A percentile compares a stretch with the other conserved stretches of the same genome.
Evolutionary conservation across 2,797 vertebrate species (phyloP).

Genomic region (Galago senegalensis): DNA sequence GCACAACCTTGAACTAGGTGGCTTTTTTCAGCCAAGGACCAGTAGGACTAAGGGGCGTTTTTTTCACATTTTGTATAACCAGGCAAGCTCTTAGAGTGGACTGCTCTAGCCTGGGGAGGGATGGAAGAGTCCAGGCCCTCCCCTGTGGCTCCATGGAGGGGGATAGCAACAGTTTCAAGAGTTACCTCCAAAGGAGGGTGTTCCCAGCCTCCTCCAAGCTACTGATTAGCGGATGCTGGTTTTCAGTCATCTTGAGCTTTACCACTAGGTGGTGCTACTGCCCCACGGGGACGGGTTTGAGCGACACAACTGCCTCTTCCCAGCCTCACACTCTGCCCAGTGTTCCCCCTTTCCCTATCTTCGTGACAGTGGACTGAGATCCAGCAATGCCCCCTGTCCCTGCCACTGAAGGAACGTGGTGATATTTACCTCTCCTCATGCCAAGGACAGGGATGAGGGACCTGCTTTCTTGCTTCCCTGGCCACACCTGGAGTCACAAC

Average conservation of each 20-base stretch:
- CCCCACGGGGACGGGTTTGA: background rate
- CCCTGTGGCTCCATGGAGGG: background rate
- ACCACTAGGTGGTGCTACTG: constrained; percentile 76
- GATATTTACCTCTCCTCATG: background rate
- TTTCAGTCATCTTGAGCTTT: background rate
- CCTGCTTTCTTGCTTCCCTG: background rate
- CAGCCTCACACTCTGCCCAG: rapidly evolving
- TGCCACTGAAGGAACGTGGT: background rate
- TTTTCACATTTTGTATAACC: background rate
- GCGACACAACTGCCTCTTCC: background rate
- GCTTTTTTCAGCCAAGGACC: background rate
- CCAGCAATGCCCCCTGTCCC: background rate
- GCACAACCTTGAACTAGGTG: background rate
- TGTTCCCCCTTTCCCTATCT: background rate
- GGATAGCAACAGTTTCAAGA: background rate
- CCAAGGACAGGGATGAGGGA: background rate
- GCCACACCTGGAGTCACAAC: background rate
- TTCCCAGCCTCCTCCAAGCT: background rate
- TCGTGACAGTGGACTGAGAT: background rate
- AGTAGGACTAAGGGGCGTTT: background rate
- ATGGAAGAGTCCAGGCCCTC: background rate
- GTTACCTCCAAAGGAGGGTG: background rate
- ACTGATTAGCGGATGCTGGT: background rate
- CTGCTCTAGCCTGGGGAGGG: background rate
- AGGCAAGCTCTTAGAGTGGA: background rate